A percentile compares a stretch with the other conserved stretches of the same genome.
Conservation (phyloP, 1,140 invertebrate species). For the Capitella teleta region DNA sequence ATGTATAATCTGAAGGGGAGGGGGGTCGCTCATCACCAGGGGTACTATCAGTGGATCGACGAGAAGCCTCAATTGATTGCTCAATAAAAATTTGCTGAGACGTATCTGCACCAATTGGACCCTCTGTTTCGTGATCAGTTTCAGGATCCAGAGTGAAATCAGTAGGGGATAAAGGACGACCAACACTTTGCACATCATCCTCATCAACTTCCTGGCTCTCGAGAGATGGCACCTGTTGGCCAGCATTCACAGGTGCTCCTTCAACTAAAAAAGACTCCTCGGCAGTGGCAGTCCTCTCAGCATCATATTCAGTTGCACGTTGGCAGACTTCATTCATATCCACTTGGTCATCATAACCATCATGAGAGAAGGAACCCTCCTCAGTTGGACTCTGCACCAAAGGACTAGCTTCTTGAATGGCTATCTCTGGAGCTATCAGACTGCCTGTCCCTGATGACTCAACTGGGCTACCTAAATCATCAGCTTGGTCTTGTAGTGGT, state of each 20-base stretch:
- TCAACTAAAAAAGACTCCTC: not conserved
- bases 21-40: slow-evolving; percentile 22
- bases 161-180: slow-evolving; percentile 24
- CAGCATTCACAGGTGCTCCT: not conserved
- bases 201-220: slow-evolving; percentile 6
- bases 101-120: slow-evolving; percentile 24
- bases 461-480: too few species aligned
- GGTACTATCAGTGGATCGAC: not conserved
- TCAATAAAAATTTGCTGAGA: slow-evolving; percentile 34
- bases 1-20: slow-evolving; percentile 35
- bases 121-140: slow-evolving; percentile 19
- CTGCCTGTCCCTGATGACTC: too few species aligned
- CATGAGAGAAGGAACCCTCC: not conserved
- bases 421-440: not conserved
- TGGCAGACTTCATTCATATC: not conserved
- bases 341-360: not conserved
- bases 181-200: slow-evolving; percentile 7
- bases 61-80: slow-evolving; percentile 18
- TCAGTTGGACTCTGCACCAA: slow-evolving; percentile 5
- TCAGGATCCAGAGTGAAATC: slow-evolving; percentile 27
- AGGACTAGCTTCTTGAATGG: slow-evolving; percentile 6
- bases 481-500: too few species aligned
- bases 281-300: not conserved
- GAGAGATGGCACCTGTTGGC: not conserved
- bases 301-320: not conserved